phyloP scores from a whole-genome alignment of 2,888 invertebrate genomes.

The Spilosoma lubricipeda region DNA sequence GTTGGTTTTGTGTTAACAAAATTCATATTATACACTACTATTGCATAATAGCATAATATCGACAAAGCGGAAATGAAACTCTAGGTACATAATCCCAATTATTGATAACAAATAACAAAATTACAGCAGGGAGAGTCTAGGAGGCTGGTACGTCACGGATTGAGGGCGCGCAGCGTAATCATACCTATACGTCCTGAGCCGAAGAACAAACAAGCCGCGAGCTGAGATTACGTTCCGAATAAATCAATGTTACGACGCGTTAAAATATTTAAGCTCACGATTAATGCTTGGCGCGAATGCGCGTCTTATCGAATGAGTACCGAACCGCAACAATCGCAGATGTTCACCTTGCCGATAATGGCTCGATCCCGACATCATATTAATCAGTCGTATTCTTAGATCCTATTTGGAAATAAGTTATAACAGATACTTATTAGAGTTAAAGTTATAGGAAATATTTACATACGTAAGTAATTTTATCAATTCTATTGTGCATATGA shows the following conservation, averaged over 20 bases:
- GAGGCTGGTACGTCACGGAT: constrained; percentile 60
- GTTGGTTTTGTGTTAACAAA: constrained; percentile 60
- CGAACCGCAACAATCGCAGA: constrained; percentile 60
- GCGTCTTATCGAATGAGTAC: constrained; percentile 73
- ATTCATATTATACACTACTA: constrained; percentile 48
- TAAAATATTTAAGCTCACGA: constrained; percentile 86
- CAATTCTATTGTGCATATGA: background rate
- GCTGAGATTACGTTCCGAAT: constrained; percentile 83
- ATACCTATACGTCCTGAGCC: constrained; percentile 83
- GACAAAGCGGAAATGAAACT: constrained; percentile 15
- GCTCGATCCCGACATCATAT: constrained; percentile 42
- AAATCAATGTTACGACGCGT: constrained; percentile 86
- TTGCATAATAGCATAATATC: constrained; percentile 49
- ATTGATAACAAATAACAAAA: constrained; percentile 64
- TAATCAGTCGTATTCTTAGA: constrained; percentile 18
- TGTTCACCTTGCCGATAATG: constrained; percentile 61
- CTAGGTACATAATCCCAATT: constrained; percentile 63
- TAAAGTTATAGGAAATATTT: no score
- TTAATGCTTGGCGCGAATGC: constrained; percentile 78
- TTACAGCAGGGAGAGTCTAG: constrained; percentile 65
- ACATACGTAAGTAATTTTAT: background rate
- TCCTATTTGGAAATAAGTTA: constrained; percentile 6
- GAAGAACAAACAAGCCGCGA: constrained; percentile 84
- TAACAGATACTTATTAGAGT: background rate
- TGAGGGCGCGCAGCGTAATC: constrained; percentile 76